Evolutionary conservation across 2,888 invertebrate genomes (phyloP).

Genomic region (Meloe dianella): DNA sequence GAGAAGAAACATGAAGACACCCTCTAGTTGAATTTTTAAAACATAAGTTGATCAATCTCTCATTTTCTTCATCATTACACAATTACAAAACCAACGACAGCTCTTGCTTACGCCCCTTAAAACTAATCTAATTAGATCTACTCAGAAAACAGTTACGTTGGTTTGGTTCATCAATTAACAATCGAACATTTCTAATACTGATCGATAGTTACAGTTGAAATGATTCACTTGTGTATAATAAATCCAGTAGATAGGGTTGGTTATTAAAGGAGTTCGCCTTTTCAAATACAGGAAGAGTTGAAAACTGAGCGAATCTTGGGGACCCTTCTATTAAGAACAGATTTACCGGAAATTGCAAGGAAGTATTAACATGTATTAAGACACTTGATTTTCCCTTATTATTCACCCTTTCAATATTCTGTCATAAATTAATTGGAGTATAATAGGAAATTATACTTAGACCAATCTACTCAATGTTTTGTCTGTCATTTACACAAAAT

Average conservation of each 20-base stretch:
- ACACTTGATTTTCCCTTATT: constrained; percentile 40
- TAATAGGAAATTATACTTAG: constrained; percentile 18
- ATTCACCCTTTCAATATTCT: constrained; percentile 27
- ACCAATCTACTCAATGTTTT: constrained; percentile 35
- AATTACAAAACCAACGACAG: constrained; percentile 25
- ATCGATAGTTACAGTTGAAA: constrained; percentile 12
- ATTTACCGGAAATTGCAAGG: constrained; percentile 57
- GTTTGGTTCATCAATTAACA: constrained; percentile 38
- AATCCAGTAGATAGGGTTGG: background rate
- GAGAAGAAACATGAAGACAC: constrained; percentile 41
- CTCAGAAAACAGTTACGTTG: constrained; percentile 31
- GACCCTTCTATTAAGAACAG: constrained; percentile 39
- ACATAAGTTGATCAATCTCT: constrained; percentile 46
- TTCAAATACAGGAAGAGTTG: constrained; percentile 6
- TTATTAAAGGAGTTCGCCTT: constrained; percentile 1
- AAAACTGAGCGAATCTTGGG: constrained; percentile 8
- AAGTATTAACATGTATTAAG: constrained; percentile 58
- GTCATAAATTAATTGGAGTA: constrained; percentile 29
- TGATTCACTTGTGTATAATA: constrained; percentile 9
- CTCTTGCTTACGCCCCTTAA: constrained; percentile 24
- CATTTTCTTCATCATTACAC: constrained; percentile 41
- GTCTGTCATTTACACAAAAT: constrained; percentile 50
- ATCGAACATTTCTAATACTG: constrained; percentile 28
- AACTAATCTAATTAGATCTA: constrained; percentile 33
- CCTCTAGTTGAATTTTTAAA: constrained; percentile 44